These are phyloP conservation scores for Cantharis rustica DNA, from an alignment of 2,888 invertebrate species.

Conservation along the genomic window DNA sequence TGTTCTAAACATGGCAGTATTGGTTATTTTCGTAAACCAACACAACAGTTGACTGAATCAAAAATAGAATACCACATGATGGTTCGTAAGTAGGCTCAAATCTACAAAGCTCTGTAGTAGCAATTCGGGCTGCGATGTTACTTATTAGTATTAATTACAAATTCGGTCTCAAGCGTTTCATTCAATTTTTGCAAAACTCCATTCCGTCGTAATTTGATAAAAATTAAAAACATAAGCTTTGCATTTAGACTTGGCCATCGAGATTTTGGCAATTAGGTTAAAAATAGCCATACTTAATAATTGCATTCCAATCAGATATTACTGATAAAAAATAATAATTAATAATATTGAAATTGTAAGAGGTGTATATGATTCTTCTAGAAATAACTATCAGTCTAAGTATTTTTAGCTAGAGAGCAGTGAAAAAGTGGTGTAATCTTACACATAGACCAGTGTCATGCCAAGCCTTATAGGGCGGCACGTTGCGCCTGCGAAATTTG, in stretches of 20 bases:
- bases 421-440: conserved; percentile 58
- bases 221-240: background rate
- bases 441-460: conserved; percentile 55
- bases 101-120: conserved; percentile 17
- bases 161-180: conserved; percentile 4
- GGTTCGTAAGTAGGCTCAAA: conserved; percentile 19
- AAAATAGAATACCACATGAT: conserved; percentile 31
- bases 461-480: conserved; percentile 58
- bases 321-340: conserved; percentile 39
- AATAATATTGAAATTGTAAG: conserved; percentile 51
- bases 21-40: conserved; percentile 31
- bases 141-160: conserved; percentile 31
- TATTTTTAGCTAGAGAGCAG: conserved; percentile 56
- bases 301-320: background rate
- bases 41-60: conserved; percentile 28
- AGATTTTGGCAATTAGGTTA: background rate
- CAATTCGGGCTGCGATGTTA: conserved; percentile 24
- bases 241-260: background rate
- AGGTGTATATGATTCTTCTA: conserved; percentile 52
- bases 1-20: conserved; percentile 33
- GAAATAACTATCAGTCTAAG: conserved; percentile 54
- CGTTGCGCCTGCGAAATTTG: conserved; percentile 49
- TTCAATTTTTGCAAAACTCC: background rate
- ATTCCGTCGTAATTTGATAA: background rate
- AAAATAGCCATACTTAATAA: background rate